These are phyloP conservation scores for Zhuqinia jingwanae DNA, from an alignment of 2,888 invertebrate species.

Conservation along the genomic window DNA sequence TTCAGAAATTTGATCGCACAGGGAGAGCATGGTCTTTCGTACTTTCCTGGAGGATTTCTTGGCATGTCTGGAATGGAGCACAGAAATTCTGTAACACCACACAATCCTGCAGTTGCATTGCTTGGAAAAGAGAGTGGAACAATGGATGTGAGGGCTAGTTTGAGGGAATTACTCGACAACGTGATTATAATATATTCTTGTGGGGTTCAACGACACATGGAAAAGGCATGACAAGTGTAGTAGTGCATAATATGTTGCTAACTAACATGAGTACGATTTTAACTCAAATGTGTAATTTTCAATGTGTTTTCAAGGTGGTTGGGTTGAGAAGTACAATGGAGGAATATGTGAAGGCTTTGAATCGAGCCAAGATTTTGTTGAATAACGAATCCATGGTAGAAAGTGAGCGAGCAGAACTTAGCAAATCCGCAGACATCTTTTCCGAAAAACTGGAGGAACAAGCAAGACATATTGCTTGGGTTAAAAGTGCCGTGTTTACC, in stretches of 20 bases:
- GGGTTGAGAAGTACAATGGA: conserved; percentile 84
- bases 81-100: conserved; percentile 67
- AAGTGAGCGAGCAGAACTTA: conserved; percentile 82
- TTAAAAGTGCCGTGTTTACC: conserved; percentile 86
- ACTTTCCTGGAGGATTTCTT: conserved; percentile 71
- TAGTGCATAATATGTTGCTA: too few relatives aligned
- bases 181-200: conserved; percentile 86
- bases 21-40: conserved; percentile 67
- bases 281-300: not conserved
- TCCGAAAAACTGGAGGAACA: conserved; percentile 84
- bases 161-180: conserved; percentile 85
- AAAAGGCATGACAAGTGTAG: conserved; percentile 79
- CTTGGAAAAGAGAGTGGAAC: conserved; percentile 75
- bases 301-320: conserved; percentile 73
- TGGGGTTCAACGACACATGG: conserved; percentile 85
- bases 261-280: not conserved
- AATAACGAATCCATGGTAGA: conserved; percentile 53
- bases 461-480: conserved; percentile 87
- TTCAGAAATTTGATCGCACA: conserved; percentile 72
- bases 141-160: conserved; percentile 76
- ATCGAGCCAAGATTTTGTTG: conserved; percentile 83
- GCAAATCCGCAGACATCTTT: conserved; percentile 84
- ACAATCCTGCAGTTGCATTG: conserved; percentile 75
- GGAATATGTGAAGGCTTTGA: conserved; percentile 85
- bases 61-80: conserved; percentile 74